Evolutionary conservation across 2,797 vertebrate species (phyloP).

Genomic region (Mustela erminea): DNA sequence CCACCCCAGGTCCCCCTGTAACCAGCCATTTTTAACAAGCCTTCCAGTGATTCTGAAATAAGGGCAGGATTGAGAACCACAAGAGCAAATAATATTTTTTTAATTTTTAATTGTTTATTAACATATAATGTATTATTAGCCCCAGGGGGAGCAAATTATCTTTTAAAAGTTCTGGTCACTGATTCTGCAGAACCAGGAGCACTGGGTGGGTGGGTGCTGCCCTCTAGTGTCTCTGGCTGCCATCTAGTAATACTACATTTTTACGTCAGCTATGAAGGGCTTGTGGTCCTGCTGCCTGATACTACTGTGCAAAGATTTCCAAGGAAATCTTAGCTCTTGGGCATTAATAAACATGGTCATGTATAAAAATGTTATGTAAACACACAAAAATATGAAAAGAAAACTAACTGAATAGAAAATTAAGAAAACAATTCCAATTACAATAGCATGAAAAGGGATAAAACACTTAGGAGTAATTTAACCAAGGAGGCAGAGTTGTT

Average conservation of each 20-base stretch:
- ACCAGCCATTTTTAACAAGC: no score
- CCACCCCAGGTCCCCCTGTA: no score
- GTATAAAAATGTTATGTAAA: neutral
- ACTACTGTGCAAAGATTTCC: neutral
- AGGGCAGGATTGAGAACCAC: no score
- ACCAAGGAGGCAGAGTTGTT: neutral
- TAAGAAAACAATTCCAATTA: neutral
- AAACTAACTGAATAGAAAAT: neutral
- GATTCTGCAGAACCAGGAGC: neutral
- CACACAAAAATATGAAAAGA: neutral
- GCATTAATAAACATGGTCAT: neutral
- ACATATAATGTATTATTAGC: no score
- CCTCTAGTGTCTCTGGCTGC: constrained; percentile 37
- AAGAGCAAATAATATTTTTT: no score
- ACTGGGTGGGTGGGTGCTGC: neutral
- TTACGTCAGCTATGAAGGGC: neutral
- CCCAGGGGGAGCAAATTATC: neutral
- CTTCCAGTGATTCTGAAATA: no score
- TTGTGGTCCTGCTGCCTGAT: neutral
- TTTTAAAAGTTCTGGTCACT: neutral
- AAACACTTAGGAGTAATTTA: neutral
- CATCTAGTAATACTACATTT: neutral
- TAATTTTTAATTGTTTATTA: no score
- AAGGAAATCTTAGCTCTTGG: neutral
- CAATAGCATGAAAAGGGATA: no score